Percentiles rank a stretch among this genome's conserved stretches.
Conservation (phyloP, 2,797 vertebrate species). For the Sciurus vulgaris region DNA sequence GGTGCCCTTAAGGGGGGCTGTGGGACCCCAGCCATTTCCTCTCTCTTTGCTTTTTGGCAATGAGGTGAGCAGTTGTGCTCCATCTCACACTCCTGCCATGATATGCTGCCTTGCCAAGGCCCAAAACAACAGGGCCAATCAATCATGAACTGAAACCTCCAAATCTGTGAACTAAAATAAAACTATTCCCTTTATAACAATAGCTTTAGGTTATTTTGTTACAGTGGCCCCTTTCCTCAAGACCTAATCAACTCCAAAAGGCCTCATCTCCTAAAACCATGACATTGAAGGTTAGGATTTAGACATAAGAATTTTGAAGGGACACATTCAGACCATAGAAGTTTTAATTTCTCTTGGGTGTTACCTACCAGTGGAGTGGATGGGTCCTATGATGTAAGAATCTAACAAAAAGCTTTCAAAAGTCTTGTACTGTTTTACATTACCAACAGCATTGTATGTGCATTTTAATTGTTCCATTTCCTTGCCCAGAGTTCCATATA, state of each 20-base stretch:
- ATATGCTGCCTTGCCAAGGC: not conserved
- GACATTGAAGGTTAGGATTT: not conserved
- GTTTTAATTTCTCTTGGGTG: not conserved
- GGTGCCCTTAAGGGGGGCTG: not conserved
- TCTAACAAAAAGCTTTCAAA: not conserved
- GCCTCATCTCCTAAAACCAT: not conserved
- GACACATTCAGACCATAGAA: not conserved
- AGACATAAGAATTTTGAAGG: not conserved
- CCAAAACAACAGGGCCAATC: not conserved
- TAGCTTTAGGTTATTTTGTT: not conserved
- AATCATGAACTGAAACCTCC: not conserved
- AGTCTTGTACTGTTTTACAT: not conserved
- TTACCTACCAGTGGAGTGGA: not conserved
- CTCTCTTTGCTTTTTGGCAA: not conserved
- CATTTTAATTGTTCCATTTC: not conserved
- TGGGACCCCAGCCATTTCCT: not conserved
- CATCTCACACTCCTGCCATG: not conserved
- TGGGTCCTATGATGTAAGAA: not conserved
- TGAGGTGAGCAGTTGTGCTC: not conserved
- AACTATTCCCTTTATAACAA: not conserved
- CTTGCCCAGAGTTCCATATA: not conserved
- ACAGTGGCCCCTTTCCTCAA: not conserved
- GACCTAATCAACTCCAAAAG: not conserved
- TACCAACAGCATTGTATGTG: not conserved
- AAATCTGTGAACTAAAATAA: not conserved